Percentiles rank a stretch among this genome's conserved stretches.
Evolutionary conservation across 2,888 invertebrate genomes (phyloP).

Genomic region (Cephus runcator): DNA sequence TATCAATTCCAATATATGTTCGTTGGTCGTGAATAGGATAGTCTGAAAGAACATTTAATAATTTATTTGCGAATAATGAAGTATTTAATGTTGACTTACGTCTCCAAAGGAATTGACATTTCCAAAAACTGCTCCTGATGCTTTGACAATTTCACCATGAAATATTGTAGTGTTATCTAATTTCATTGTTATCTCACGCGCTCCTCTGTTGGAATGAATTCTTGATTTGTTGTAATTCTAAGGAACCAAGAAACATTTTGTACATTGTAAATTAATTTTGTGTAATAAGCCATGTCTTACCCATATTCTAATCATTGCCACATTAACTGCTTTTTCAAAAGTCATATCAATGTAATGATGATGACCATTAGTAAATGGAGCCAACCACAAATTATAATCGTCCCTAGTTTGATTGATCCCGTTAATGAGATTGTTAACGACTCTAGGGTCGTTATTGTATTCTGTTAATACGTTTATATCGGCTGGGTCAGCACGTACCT

Average conservation of each 20-base stretch:
- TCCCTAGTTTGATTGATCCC: constrained; percentile 80
- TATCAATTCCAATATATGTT: constrained; percentile 75
- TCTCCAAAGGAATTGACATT: constrained; percentile 78
- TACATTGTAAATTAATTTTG: not conserved
- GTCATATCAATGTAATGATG: constrained; percentile 73
- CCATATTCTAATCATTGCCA: constrained; percentile 79
- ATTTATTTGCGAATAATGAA: constrained; percentile 10
- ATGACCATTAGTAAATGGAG: constrained; percentile 72
- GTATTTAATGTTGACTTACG: constrained; percentile 64
- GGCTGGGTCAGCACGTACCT: constrained; percentile 70
- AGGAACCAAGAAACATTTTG: not conserved
- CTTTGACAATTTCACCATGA: constrained; percentile 83
- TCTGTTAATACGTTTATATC: constrained; percentile 76
- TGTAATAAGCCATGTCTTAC: constrained; percentile 62
- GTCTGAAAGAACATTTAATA: constrained; percentile 70
- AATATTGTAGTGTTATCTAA: constrained; percentile 79
- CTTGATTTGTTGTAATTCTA: constrained; percentile 91
- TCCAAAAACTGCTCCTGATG: constrained; percentile 79
- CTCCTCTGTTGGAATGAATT: constrained; percentile 84
- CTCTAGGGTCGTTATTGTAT: constrained; percentile 72
- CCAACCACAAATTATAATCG: constrained; percentile 82
- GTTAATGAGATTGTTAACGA: constrained; percentile 75
- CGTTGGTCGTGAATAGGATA: constrained; percentile 84
- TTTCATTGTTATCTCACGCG: constrained; percentile 75
- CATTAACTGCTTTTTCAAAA: constrained; percentile 68